A percentile compares a stretch with the other conserved stretches of the same genome.
These are phyloP conservation scores for Cenopis cana DNA, from an alignment of 2,888 invertebrate genomes.

Conservation along the genomic window DNA sequence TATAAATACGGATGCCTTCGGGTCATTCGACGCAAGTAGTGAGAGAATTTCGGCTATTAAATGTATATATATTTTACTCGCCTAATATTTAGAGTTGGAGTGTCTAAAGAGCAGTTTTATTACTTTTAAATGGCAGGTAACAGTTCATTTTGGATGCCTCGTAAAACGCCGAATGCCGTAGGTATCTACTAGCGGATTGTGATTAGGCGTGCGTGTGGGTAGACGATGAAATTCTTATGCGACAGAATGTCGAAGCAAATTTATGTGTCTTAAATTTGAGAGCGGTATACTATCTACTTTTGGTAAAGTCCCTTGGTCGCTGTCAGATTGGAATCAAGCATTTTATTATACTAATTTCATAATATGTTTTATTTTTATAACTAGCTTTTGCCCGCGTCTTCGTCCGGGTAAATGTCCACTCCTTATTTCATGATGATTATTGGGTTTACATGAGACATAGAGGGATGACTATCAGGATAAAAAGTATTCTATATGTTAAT, in stretches of 20 bases:
- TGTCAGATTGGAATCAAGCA: too few species aligned
- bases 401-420: too few species aligned
- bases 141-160: conserved; percentile 66
- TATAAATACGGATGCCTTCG: conserved; percentile 49
- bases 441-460: too few species aligned
- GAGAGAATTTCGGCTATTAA: conserved; percentile 72
- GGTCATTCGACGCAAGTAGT: conserved; percentile 50
- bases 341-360: too few species aligned
- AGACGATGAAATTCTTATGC: conserved; percentile 45
- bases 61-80: conserved; percentile 77
- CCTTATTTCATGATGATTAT: too few species aligned
- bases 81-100: conserved; percentile 65
- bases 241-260: conserved; percentile 35
- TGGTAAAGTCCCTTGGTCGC: conserved; percentile 1
- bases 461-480: too few species aligned
- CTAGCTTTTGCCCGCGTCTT: too few species aligned
- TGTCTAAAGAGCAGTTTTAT: conserved; percentile 75
- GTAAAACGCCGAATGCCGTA: conserved; percentile 54
- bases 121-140: conserved; percentile 78
- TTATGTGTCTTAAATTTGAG: conserved; percentile 34
- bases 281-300: conserved; percentile 2
- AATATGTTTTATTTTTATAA: too few species aligned
- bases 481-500: too few species aligned
- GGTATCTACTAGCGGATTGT: conserved; percentile 56
- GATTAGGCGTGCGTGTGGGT: conserved; percentile 50